Percentiles rank a stretch among this genome's conserved stretches.
phyloP scores from a whole-genome alignment of 1,140 invertebrate genomes.

The Copidosoma floridanum region DNA sequence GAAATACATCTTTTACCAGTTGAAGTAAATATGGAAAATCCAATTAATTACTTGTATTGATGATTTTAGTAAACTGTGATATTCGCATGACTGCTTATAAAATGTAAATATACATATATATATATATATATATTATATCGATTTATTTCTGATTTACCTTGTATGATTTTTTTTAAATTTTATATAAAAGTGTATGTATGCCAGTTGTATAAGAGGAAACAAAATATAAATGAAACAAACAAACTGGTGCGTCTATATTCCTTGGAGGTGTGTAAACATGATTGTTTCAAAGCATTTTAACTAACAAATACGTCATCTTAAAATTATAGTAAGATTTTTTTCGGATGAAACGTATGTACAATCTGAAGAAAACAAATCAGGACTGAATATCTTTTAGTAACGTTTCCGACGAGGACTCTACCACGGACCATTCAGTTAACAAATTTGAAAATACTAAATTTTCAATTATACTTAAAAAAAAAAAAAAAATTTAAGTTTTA shows the following conservation, averaged over 20 bases:
- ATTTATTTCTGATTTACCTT: conserved; percentile 5
- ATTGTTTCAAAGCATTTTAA: background rate
- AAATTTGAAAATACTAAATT: background rate
- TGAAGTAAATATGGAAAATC: too few relatives aligned
- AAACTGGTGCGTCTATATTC: background rate
- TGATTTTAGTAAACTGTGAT: conserved; percentile 39
- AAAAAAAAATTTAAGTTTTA: too few relatives aligned
- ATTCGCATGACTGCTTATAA: conserved; percentile 33
- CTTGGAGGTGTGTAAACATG: background rate
- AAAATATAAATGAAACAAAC: background rate
- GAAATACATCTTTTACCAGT: too few relatives aligned
- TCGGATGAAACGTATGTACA: conserved; percentile 5
- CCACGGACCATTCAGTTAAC: background rate
- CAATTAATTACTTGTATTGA: conserved; percentile 5
- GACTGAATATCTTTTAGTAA: background rate
- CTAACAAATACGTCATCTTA: background rate
- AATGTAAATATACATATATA: background rate
- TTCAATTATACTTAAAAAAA: background rate
- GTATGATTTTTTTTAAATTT: background rate
- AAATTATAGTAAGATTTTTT: background rate
- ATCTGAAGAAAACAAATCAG: background rate
- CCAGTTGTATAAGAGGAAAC: too few relatives aligned
- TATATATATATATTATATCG: conserved; percentile 8
- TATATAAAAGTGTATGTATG: background rate
- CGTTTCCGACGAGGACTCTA: too few relatives aligned